Conservation (phyloP, 2,113 vertebrate species). For the Microtus montanus region DNA sequence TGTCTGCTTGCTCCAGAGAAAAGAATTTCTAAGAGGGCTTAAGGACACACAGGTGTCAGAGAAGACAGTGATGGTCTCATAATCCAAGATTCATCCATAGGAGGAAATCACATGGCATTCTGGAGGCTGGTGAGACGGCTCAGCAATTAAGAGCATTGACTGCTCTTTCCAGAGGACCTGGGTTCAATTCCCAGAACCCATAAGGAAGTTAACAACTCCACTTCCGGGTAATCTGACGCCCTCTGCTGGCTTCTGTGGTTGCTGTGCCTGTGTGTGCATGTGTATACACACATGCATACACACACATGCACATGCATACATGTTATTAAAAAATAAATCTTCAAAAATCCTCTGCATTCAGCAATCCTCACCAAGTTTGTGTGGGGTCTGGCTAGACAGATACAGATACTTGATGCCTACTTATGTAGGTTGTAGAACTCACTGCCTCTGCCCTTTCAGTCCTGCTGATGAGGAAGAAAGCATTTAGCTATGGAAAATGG, state of each 20-base stretch:
- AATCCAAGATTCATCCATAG: background rate
- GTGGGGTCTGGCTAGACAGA: no score
- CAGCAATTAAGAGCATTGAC: background rate
- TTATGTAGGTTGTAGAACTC: background rate
- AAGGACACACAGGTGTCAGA: rapidly evolving
- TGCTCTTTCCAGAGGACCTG: background rate
- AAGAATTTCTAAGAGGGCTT: no score
- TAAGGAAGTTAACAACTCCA: background rate
- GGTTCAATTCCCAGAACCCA: background rate
- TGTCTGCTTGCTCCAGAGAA: background rate
- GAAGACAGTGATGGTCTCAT: no score
- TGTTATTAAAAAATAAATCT: background rate
- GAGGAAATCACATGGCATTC: background rate
- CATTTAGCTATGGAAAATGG: rapidly evolving
- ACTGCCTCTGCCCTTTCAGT: background rate
- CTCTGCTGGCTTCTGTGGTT: background rate
- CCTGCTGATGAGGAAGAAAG: background rate
- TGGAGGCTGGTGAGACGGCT: background rate
- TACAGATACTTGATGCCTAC: rapidly evolving
- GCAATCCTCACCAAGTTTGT: background rate
- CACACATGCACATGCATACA: background rate
- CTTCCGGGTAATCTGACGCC: no score
- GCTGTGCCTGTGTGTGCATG: background rate
- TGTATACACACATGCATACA: background rate
- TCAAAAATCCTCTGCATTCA: background rate